Evolutionary conservation across 1,140 invertebrate genomes (phyloP), one percentile per base, ranked within the genome.

Genomic region (Drosophila quadrilineata): DNA sequence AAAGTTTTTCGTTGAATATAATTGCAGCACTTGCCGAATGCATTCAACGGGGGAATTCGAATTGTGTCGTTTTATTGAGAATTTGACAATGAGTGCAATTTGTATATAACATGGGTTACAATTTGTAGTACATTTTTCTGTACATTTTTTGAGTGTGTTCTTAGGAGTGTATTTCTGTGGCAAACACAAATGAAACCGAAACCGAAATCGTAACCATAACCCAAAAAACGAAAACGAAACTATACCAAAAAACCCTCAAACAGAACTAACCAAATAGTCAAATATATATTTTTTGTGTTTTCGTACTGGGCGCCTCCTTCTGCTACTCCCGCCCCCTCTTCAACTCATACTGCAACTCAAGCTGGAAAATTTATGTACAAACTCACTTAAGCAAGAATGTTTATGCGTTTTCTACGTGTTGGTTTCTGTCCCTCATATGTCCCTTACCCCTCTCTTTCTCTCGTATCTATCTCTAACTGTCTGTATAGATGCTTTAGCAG

Each of bases 341-440:
- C 19, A 2, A 9, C 0, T n/a, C 67, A 75, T 66, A 52, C 65
- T 74, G 77, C 77, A 84, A 59, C 65, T 59, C 77, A 63, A 77
- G 73, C 74, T 77, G 60, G 60, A 65, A 73, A 79, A 84, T 84
- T 84, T 84, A 84, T 84, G 77, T 85, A 72, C 59, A 84, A 84
- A 84, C 77, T 85, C 77, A 84, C 77, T 84, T 84, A 84, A 75
- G 77, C 77, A 84, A 84, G 74, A 84, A 84, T 84, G 77, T 84
- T 85, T 84, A 84, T 84, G 79, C 77, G 79, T 84, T 84, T 73
- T 76, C 79, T 84, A 84, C 77, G 77, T 82, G 77, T 84, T 77
- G 50, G 73, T 73, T 84, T 63, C 73, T 67, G 69, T 77, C 69
- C 63, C 73, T 84, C 77, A 82, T 82, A 60, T 84, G 46, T 16